Base-by-base conservation (phyloP, 2,888 invertebrate genomes). In the Zhengitettix transpicula region DNA sequence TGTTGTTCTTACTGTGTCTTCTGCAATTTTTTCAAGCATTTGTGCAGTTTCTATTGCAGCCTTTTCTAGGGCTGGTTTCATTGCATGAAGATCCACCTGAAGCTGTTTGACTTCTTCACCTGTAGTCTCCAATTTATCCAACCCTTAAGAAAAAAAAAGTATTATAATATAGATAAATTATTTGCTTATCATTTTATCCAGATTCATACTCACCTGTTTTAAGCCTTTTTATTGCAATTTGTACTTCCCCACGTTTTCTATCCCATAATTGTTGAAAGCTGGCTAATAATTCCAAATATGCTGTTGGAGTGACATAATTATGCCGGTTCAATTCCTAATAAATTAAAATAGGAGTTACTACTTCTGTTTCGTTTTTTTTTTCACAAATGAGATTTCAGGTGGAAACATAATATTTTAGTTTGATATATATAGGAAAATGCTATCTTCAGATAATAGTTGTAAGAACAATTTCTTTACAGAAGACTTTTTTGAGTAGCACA, bases 261-360 rank as follows among this genome's bases (percentile, higher is more conserved):
- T 75, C 78, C 68, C 91, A 82, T 65, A 94, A 78, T 1, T 79
- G 80, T 0, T 85, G 83, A 71, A 90, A 94, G 14, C 88, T 87
- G 40, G 81, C 81, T 14, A 94, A 79, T 68, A 93, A 78, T 71
- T 90, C 91, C 68, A 93, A 78, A 70, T 91, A 94, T 0, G 90
- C 90, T 60, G 90, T 91, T 0, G 93, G 92, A 0, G 93, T 93
- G 12, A 92, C 89, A 71, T 93, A 93, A 71, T 90, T 91, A 66
- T 86, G 80, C 0, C 93, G 78, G 58, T 79, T 78, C 28, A 83
- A 69, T 69, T 83, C 81, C 67, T 73, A 57, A 28, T 28, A 28
- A 5, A 7, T 5, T 2, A 28, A 5, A 28, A 28, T 28, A 28
- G 2, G 28, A 28, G 28, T 5, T 28, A 28, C 2, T 28, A 28